Conservation (phyloP, 2,797 vertebrate species). For the Coranthus polyacanthus region DNA sequence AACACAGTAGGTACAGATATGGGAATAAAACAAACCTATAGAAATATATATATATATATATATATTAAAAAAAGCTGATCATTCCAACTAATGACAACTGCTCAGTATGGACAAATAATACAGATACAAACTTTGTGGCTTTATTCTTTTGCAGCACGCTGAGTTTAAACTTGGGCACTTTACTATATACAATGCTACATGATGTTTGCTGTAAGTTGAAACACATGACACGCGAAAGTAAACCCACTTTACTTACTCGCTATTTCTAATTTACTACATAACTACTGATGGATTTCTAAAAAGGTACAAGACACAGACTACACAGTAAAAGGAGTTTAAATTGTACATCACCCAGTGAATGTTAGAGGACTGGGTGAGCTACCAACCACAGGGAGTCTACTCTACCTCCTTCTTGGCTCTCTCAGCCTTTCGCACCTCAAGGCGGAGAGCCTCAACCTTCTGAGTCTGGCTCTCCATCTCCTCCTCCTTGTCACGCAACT, state of each 20-base stretch:
- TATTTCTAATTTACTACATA: slow-evolving; percentile 1
- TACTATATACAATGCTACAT: neutral
- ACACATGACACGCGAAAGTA: neutral
- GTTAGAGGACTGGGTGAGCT: slow-evolving; percentile 39
- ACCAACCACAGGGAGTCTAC: slow-evolving; percentile 76
- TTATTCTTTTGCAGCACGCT: slow-evolving; percentile 4
- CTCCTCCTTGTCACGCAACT: slow-evolving; percentile 97
- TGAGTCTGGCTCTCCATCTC: slow-evolving; percentile 94
- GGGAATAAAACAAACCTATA: neutral
- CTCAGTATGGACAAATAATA: neutral
- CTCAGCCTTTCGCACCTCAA: slow-evolving; percentile 96
- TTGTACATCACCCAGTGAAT: slow-evolving; percentile 31
- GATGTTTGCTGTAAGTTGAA: slow-evolving; percentile 14
- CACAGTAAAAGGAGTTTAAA: neutral
- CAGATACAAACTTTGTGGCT: neutral
- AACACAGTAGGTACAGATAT: neutral
- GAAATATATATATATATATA: neutral
- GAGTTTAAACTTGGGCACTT: too few relatives aligned
- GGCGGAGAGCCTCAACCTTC: slow-evolving; percentile 93
- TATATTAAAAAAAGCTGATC: slow-evolving; percentile 3
- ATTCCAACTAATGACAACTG: neutral
- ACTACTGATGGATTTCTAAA: neutral
- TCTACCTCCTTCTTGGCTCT: slow-evolving; percentile 97
- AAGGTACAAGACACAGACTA: slow-evolving; percentile 11
- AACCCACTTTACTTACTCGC: neutral